phyloP scores from a whole-genome alignment of 2,797 vertebrate species.

The Enteromius anoplus region DNA sequence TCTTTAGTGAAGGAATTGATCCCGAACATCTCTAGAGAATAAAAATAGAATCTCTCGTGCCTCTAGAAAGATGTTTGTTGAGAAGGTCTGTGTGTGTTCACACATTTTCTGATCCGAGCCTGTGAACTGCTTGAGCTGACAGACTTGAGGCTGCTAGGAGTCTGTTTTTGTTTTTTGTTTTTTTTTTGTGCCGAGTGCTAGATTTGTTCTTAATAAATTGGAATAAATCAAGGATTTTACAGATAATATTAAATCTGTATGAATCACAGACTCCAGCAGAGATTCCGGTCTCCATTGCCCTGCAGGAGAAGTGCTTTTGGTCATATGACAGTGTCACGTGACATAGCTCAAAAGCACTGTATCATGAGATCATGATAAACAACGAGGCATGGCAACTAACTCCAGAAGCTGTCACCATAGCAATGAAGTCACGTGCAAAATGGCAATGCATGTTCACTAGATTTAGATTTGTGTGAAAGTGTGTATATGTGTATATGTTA shows the following conservation, averaged over 20 bases:
- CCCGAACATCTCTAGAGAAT: slow-evolving; percentile 27
- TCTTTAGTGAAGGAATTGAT: background rate
- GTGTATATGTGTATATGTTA: slow-evolving; percentile 12
- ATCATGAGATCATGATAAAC: slow-evolving; percentile 33
- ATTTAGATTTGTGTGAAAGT: slow-evolving; percentile 34
- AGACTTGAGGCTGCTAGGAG: slow-evolving; percentile 31
- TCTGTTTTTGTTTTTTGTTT: background rate
- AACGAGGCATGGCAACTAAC: slow-evolving; percentile 49
- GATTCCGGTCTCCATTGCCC: slow-evolving; percentile 16
- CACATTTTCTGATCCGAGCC: slow-evolving; percentile 1
- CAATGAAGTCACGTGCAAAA: slow-evolving; percentile 31
- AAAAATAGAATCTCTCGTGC: slow-evolving; percentile 6
- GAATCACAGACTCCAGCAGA: slow-evolving; percentile 29
- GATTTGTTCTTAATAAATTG: background rate
- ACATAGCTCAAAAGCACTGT: slow-evolving; percentile 19
- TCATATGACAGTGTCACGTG: slow-evolving; percentile 29
- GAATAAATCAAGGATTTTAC: background rate
- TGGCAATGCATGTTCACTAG: slow-evolving; percentile 48
- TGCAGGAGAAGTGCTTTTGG: slow-evolving; percentile 31
- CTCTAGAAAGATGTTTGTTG: slow-evolving; percentile 22
- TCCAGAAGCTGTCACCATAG: slow-evolving; percentile 23
- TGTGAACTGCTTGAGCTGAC: slow-evolving; percentile 26
- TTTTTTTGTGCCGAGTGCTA: background rate
- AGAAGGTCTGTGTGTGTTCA: slow-evolving; percentile 30
- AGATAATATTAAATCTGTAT: background rate